Base-by-base conservation (phyloP, 1,140 invertebrate species). In the Orchesella cincta region DNA sequence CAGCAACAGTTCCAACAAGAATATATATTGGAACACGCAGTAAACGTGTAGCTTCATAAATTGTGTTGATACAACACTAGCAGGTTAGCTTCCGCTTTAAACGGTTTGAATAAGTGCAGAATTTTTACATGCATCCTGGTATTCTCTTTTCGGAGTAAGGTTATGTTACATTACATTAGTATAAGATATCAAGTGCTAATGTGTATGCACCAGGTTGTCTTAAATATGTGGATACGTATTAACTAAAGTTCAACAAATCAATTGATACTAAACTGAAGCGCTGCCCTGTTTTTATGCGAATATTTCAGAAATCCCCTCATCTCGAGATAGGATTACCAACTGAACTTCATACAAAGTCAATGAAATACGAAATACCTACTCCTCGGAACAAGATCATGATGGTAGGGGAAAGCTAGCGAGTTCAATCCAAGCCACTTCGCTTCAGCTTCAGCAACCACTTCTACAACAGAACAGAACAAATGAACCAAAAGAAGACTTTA, bases 251-350 rank as follows among this genome's bases (percentile, higher is more conserved):
- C 8, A 20, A 46, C 20, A 46, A 46, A 46, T 29, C 12, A 31
- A 31, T 67, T 18, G 33, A 67, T 67, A 33, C 31, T 18, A 26
- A 31, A 29, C 62, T 67, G n/a, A n/a, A n/a, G n/a, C n/a, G n/a
- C n/a, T 67, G 28, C 33, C n/a, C 23, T 29, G 5, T 67, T 33
- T 57, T 57, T n/a, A n/a, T 14, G 52, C 23, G 62, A 31, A 67
- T 67, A 67, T 67, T 67, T 67, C 31, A 67, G 62, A 29, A 67
- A 29, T 29, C 62, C 29, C 62, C 62, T 67, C 62, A 67, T 67
- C 62, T 31, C 3, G 31, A 33, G 62, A 67, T 67, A 26, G 23
- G 52, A 57, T 20, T 46, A 20, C 39, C 39, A 20, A 46, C 39
- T 12, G 39, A 46, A 12, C 39, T 8, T 46, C 39, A n/a, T n/a